Percentiles rank a stretch among this genome's conserved stretches.
phyloP scores from a whole-genome alignment of 2,113 vertebrate species.

The Solea solea region DNA sequence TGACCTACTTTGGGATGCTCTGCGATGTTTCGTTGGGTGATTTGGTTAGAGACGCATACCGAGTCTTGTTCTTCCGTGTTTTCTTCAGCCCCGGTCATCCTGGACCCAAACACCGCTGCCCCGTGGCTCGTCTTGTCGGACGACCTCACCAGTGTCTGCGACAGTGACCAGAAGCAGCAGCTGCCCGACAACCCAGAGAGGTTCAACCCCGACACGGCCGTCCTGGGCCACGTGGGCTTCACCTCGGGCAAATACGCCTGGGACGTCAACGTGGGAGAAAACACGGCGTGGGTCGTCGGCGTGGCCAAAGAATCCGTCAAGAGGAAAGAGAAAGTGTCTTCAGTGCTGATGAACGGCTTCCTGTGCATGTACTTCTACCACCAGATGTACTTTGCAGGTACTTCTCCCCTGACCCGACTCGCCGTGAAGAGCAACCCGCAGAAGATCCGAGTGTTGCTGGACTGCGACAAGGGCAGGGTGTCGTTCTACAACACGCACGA shows the following conservation, averaged over 20 bases:
- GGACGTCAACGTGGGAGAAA: conserved; percentile 75
- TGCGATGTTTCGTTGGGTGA: too few relatives aligned
- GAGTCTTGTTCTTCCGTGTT: conserved; percentile 23
- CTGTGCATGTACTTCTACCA: conserved; percentile 76
- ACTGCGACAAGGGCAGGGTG: conserved; percentile 70
- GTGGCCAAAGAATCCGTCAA: conserved; percentile 69
- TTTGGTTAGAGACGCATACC: too few relatives aligned
- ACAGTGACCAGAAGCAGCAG: conserved; percentile 67
- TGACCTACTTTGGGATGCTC: too few relatives aligned
- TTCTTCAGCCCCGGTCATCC: conserved; percentile 69
- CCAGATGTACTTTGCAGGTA: conserved; percentile 78
- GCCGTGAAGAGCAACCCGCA: conserved; percentile 60
- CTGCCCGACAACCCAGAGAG: conserved; percentile 76
- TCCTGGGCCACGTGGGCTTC: conserved; percentile 68
- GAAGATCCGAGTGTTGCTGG: conserved; percentile 70
- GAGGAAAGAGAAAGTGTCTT: conserved; percentile 73
- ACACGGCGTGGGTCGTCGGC: conserved; percentile 74
- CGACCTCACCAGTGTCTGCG: conserved; percentile 65
- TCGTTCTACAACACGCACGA: conserved; percentile 59
- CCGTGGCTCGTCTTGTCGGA: conserved; percentile 77
- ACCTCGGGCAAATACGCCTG: conserved; percentile 65
- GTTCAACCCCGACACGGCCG: conserved; percentile 69
- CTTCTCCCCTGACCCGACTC: conserved; percentile 69
- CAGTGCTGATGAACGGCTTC: conserved; percentile 73
- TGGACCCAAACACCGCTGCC: conserved; percentile 78